Conservation (phyloP, 2,113 vertebrate species). For the Ictalurus furcatus region DNA sequence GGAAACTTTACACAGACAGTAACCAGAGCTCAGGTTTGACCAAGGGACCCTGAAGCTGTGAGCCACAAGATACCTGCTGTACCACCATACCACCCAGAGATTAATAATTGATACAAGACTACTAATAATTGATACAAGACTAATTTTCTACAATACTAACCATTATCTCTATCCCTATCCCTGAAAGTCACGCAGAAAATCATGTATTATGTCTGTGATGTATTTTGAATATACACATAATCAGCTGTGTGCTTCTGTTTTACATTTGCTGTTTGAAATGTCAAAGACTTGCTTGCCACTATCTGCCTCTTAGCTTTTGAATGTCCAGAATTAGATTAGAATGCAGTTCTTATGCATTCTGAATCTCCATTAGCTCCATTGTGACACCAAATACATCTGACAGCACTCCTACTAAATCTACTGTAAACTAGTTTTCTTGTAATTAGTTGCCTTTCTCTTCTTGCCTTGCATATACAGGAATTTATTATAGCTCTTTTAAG, state of each 20-base stretch:
- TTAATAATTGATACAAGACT: too few relatives aligned
- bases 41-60: not conserved
- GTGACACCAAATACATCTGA: conserved; percentile 5
- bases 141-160: not conserved
- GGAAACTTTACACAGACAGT: too few relatives aligned
- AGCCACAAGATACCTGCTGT: not conserved
- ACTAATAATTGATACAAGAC: not conserved
- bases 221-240: not conserved
- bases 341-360: not conserved
- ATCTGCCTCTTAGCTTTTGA: not conserved
- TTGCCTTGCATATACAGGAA: conserved; percentile 19
- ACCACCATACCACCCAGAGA: not conserved
- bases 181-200: not conserved
- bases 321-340: conserved; percentile 7
- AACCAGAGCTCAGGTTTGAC: too few relatives aligned
- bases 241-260: not conserved
- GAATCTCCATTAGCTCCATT: not conserved
- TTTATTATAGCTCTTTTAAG: conserved; percentile 8
- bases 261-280: not conserved
- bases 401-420: not conserved
- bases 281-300: not conserved
- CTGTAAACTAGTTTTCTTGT: conserved; percentile 10
- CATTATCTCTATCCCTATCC: not conserved
- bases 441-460: conserved; percentile 7
- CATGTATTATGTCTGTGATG: not conserved